Evolutionary conservation across 2,797 vertebrate species (phyloP), one percentile per base, ranked within the genome.

Genomic region (Hyperoplus immaculatus): DNA sequence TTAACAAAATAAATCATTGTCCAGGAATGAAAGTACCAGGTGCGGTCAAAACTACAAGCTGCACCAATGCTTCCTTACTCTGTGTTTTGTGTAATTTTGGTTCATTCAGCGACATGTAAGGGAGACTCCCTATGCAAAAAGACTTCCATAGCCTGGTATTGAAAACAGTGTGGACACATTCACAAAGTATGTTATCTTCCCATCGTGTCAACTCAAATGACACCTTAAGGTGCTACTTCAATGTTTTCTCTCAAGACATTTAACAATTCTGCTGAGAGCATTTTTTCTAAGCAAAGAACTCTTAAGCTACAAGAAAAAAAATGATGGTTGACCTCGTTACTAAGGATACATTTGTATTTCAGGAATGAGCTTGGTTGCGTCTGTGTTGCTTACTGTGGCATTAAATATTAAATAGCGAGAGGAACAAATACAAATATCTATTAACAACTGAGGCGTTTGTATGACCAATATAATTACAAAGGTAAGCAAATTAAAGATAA

Each of bases 191-290:
- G 54, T 45, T 8, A 59, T 53, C 55, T 59, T 3, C 51, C 16
- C 39, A 55, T 36, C 4, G 1, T 45, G 16, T 41, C 49, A 8
- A 5, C 54, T 10, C 41, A 29, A 54, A 57, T 64, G 16, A 43
- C 29, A 46, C 50, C 41, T 46, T 8, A 29, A 46, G 49, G 50
- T 46, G 16, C 14, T 11, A 1, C 9, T 6, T 36, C 10, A 67
- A 47, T 16, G 21, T 47, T 76, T 68, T 67, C 43, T 67, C 29
- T 15, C 46, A 46, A 69, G 43, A 45, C 36, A 4, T 59, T 46
- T 46, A 72, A 49, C 46, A 72, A 49, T 9, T 11, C 18, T 49
- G 45, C 38, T 60, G 38, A 47, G 16, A 66, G 36, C 7, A 1
- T 71, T 43, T 36, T 29, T 53, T 11, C 36, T 16, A 16, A 47